These are phyloP conservation scores for Mimas tiliae DNA, from an alignment of 2,888 invertebrate genomes.

Conservation along the genomic window DNA sequence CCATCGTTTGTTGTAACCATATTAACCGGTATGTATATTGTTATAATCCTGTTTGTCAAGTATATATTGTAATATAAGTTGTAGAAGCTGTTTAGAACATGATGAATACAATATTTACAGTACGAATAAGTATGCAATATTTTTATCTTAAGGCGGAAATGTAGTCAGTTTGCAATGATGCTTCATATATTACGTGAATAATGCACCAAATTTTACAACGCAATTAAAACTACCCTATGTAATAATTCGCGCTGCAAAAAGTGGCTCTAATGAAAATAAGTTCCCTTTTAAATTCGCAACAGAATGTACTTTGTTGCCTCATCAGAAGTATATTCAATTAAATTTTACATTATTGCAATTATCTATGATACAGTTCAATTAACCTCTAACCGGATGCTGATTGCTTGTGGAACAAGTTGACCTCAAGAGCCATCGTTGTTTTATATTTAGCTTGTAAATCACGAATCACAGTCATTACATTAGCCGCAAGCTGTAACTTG, in stretches of 20 bases:
- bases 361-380: slow-evolving; percentile 29
- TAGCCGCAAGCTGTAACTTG: slow-evolving; percentile 55
- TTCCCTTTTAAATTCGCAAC: too few species aligned
- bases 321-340: too few species aligned
- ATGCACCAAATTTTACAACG: too few species aligned
- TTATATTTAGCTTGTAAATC: slow-evolving; percentile 58
- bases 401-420: slow-evolving; percentile 57
- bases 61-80: background rate
- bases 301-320: too few species aligned
- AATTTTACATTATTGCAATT: background rate
- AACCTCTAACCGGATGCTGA: slow-evolving; percentile 60
- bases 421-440: slow-evolving; percentile 60
- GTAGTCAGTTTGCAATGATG: background rate
- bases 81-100: background rate
- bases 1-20: background rate
- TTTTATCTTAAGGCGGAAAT: slow-evolving; percentile 1
- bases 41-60: background rate
- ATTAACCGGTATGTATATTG: background rate
- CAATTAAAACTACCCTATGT: too few species aligned
- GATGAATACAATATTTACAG: background rate
- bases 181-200: too few species aligned
- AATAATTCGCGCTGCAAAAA: too few species aligned
- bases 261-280: too few species aligned
- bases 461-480: slow-evolving; percentile 54
- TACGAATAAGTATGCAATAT: background rate